These are phyloP conservation scores for Trichogramma dendrolimi DNA, from an alignment of 2,888 invertebrate species.

Conservation along the genomic window DNA sequence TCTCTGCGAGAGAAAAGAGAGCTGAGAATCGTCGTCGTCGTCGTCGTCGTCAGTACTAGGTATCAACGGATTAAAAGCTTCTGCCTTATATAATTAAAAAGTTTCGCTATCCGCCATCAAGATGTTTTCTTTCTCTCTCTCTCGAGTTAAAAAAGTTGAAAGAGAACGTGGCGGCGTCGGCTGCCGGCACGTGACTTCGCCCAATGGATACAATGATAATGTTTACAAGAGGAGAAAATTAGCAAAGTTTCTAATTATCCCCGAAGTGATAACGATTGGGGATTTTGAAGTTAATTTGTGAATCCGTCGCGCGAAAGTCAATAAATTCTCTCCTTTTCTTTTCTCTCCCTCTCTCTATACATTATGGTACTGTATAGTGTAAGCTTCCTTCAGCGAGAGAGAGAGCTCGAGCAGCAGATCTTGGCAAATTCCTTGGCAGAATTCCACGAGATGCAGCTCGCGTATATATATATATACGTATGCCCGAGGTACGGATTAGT, in stretches of 20 bases:
- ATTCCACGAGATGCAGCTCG: conserved; percentile 9
- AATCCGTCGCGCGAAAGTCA: conserved; percentile 24
- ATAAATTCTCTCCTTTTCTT: conserved; percentile 16
- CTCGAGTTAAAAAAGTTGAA: conserved; percentile 16
- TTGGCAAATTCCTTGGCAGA: conserved; percentile 7
- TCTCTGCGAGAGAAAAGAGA: too few relatives aligned
- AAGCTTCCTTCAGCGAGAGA: not conserved
- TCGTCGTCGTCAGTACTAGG: conserved; percentile 23
- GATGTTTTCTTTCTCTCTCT: conserved; percentile 1
- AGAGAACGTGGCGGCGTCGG: conserved; percentile 4
- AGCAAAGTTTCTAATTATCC: conserved; percentile 30
- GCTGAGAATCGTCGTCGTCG: too few relatives aligned
- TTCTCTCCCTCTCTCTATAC: too few relatives aligned
- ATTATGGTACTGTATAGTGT: too few relatives aligned
- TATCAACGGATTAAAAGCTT: conserved; percentile 37
- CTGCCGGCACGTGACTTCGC: not conserved
- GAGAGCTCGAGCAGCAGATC: conserved; percentile 14
- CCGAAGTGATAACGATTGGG: conserved; percentile 27
- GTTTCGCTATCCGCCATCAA: conserved; percentile 19
- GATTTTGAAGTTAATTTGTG: conserved; percentile 27
- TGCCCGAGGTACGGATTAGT: conserved; percentile 20
- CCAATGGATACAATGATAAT: conserved; percentile 24
- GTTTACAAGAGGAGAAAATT: conserved; percentile 28
- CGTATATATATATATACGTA: not conserved
- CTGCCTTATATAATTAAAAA: conserved; percentile 34